Evolutionary conservation across 2,113 vertebrate genomes (phyloP).

Genomic region (Hoplias malabaricus): DNA sequence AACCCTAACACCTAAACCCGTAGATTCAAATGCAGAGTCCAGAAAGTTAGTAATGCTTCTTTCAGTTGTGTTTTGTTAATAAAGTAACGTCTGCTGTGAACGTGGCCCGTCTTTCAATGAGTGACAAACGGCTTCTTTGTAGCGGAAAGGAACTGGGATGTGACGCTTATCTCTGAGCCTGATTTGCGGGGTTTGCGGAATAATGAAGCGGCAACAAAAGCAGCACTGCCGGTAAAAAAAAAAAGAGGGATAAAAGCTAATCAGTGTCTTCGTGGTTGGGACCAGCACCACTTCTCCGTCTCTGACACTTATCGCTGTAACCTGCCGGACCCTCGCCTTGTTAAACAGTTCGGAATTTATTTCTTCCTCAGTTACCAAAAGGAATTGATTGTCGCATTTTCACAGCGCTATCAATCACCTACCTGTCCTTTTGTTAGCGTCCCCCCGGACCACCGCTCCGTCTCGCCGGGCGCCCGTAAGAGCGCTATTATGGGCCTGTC

Average conservation of each 20-base stretch:
- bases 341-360: constrained; percentile 30
- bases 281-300: not conserved
- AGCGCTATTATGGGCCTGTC: constrained; percentile 28
- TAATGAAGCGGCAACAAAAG: not conserved
- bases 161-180: not conserved
- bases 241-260: not conserved
- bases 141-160: not conserved
- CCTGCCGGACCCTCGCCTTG: not conserved
- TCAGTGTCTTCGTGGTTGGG: not conserved
- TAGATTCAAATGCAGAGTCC: no score
- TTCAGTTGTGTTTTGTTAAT: not conserved
- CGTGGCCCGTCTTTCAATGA: not conserved
- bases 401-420: constrained; percentile 20
- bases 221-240: not conserved
- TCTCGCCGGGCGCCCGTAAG: not conserved
- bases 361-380: not conserved
- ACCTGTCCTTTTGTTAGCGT: constrained; percentile 22
- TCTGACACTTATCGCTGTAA: not conserved
- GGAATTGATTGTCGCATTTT: constrained; percentile 28
- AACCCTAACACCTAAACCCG: no score
- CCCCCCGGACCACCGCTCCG: constrained; percentile 8
- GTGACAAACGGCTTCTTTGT: not conserved
- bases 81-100: not conserved
- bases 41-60: no score
- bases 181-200: not conserved